Evolutionary conservation across 2,888 invertebrate genomes (phyloP).

Genomic region (Epinotia ramella): DNA sequence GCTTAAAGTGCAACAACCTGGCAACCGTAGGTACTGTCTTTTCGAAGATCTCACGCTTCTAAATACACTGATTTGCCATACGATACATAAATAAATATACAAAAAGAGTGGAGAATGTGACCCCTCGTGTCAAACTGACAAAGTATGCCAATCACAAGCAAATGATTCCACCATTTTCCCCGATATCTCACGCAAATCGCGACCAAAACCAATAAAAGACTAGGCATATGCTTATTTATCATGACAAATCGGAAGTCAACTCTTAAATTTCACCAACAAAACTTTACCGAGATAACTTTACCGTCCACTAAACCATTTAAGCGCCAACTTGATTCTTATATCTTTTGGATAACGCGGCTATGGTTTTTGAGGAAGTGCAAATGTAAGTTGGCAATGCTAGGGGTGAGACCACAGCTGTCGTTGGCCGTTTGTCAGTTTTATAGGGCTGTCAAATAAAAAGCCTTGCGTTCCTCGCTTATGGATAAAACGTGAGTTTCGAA

Average conservation of each 20-base stretch:
- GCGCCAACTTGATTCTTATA: background rate
- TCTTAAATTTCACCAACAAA: conserved; percentile 36
- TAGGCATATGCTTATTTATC: conserved; percentile 29
- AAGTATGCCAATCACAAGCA: background rate
- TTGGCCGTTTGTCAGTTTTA: conserved; percentile 46
- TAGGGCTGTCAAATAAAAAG: conserved; percentile 45
- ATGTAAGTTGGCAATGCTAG: conserved; percentile 20
- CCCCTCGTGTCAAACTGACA: conserved; percentile 5
- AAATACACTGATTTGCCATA: no score
- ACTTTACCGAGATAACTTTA: conserved; percentile 19
- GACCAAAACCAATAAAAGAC: conserved; percentile 23
- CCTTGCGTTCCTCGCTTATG: conserved; percentile 29
- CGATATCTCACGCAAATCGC: conserved; percentile 28
- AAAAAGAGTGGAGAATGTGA: no score
- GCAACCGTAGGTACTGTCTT: no score
- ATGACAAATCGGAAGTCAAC: conserved; percentile 38
- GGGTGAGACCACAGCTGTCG: conserved; percentile 44
- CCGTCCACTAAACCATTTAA: background rate
- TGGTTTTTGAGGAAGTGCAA: conserved; percentile 9
- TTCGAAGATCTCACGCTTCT: no score
- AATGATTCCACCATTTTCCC: background rate
- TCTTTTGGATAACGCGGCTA: background rate
- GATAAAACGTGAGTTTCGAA: conserved; percentile 27
- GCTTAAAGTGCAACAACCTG: no score
- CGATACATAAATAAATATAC: no score